Evolutionary conservation across 2,113 vertebrate species (phyloP), one percentile per base, ranked within the genome.

Genomic region (Larimichthys crocea): DNA sequence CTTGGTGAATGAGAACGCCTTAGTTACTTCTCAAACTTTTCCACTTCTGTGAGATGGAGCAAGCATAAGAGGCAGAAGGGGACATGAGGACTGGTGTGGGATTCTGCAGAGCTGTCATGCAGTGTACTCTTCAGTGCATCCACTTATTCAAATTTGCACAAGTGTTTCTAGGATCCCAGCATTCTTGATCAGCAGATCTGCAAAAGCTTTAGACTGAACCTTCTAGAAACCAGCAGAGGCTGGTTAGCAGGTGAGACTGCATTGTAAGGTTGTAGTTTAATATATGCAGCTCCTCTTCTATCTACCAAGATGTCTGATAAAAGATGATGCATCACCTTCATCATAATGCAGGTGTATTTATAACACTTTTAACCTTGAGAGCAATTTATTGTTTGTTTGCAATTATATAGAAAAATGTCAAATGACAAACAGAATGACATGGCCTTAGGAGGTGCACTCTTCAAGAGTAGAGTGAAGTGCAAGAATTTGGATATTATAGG

Each of bases 91-190:
- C 31, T 44, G 74, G 2, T 29, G 62, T 60, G 16, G 12, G 20
- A 75, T 42, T 82, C 53, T 74, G 56, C 49, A 63, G 50, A 74
- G 76, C 31, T 83, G 26, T 68, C 48, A 80, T 75, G 64, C 49
- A 72, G 56, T 42, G 1, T 60, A 15, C 35, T 81, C 65, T 63
- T 52, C 17, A 40, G 26, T 59, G 11, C 24, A 31, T 67, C 49
- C 16, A 68, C 78, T 71, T 16, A 52, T 72, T 59, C 52, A 5
- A 73, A 66, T 84, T 78, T 78, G 55, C 48, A 53, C 67, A 74
- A 81, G 48, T 53, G 59, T 66, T 74, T 62, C 24, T 46, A 46
- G 48, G 35, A 71, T 66, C 68, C 68, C 15, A 29, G 22, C 48
- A 16, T 61, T 64, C 29, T 76, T 49, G 12, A 50, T 70, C 15